Evolutionary conservation across 2,888 invertebrate genomes (phyloP).

Genomic region (Pyrrhia umbra): DNA sequence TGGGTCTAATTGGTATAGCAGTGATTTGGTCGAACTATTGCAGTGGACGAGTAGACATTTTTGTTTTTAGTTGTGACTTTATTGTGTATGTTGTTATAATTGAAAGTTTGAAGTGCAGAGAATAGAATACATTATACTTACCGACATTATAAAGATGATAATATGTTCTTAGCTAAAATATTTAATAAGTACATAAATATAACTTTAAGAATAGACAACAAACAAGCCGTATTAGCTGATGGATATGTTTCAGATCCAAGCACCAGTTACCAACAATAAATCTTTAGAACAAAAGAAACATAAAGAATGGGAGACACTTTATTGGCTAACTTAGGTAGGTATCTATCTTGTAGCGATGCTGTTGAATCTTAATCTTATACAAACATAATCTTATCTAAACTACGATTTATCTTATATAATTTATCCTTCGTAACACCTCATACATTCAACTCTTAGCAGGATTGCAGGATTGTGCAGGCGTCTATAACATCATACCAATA

Average conservation of each 20-base stretch:
- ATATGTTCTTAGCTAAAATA: too few species aligned
- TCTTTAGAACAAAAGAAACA: too few species aligned
- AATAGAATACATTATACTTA: too few species aligned
- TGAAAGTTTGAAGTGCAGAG: too few species aligned
- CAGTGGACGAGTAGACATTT: not conserved
- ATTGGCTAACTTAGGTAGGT: too few species aligned
- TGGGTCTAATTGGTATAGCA: conserved; percentile 35
- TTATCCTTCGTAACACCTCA: conserved; percentile 20
- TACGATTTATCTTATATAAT: conserved; percentile 16
- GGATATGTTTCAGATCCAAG: too few species aligned
- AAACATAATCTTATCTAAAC: conserved; percentile 1
- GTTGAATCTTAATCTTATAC: not conserved
- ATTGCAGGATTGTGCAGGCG: conserved; percentile 32
- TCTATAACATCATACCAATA: conserved; percentile 73
- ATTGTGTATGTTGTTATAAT: not conserved
- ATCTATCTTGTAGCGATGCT: not conserved
- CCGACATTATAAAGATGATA: too few species aligned
- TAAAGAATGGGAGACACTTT: too few species aligned
- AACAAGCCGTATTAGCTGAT: too few species aligned
- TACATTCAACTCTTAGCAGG: conserved; percentile 27
- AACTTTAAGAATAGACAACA: too few species aligned
- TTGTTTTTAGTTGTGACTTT: not conserved
- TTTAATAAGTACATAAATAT: too few species aligned
- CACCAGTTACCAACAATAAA: too few species aligned
- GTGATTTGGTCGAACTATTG: conserved; percentile 8